Evolutionary conservation across 2,888 invertebrate species (phyloP), one percentile per base, ranked within the genome.

Genomic region (Dromius quadrimaculatus): DNA sequence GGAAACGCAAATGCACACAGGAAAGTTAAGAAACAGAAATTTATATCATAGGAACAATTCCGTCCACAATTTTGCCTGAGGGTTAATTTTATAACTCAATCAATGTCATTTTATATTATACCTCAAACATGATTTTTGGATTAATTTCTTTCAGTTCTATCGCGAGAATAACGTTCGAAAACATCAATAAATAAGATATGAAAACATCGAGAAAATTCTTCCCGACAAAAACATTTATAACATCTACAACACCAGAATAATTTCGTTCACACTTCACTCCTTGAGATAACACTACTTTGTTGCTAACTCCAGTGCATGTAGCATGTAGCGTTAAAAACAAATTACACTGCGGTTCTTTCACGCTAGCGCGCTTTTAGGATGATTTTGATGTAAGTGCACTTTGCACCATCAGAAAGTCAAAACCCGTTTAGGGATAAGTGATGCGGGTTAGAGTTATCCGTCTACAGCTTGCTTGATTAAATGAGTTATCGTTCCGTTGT

Each of bases 341-440:
- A 68, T 68, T 68, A 68, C 45, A 45, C 15, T 68, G 68, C 32
- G 68, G 68, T 59, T 59, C 68, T 68, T 59, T 68, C 45, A 59
- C 59, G 43, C 41, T 43, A 17, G 54, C 23, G 63, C 64, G 34
- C 66, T 66, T 68, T 68, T 41, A 68, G 59, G 19, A 28, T 34
- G 68, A 68, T 68, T 68, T 59, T 68, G 68, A 68, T 59, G 45
- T 19, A 15, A 15, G 6, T 54, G 54, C 62, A 62, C 23, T 62
- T 38, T 41, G 11, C 34, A 23, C 54, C 3, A 54, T 19, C 34
- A 28, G 9, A 50, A 65, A 20, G 22, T 9, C 34, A 32, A 8
- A 9, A 22, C 38, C 23, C 34, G 47, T 32, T 64, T 50, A 32
- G n/a, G 20, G 45, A 22, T 68, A 68, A 68, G 59, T 68, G 59